Evolutionary conservation across 2,113 vertebrate genomes (phyloP).

Genomic region (Machaerirhynchus nigripectus): DNA sequence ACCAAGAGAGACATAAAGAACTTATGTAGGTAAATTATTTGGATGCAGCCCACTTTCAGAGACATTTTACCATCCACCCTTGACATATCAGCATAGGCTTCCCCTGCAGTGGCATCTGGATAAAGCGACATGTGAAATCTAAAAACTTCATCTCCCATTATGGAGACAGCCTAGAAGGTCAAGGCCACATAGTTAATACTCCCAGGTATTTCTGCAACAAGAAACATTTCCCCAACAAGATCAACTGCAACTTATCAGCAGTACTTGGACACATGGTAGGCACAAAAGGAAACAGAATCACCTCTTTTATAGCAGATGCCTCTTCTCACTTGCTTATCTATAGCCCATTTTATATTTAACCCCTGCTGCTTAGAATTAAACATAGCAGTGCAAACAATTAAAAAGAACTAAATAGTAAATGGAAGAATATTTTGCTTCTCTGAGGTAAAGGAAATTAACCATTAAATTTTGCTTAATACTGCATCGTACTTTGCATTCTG

Average conservation of each 20-base stretch:
- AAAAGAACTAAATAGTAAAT: not conserved
- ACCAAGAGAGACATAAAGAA: slow-evolving; percentile 94
- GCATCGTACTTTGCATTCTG: accelerated
- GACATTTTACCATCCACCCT: slow-evolving; percentile 85
- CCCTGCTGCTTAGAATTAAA: not conserved
- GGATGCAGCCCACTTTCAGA: slow-evolving; percentile 92
- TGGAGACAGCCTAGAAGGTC: slow-evolving; percentile 85
- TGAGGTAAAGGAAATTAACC: not conserved
- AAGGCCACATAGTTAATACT: not conserved
- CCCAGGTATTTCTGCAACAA: not conserved
- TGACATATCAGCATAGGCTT: slow-evolving; percentile 83
- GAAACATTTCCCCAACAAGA: not conserved
- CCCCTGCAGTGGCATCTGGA: slow-evolving; percentile 85
- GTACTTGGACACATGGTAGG: not conserved
- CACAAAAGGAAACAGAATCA: not conserved
- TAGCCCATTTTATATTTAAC: not conserved
- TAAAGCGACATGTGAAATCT: slow-evolving; percentile 87
- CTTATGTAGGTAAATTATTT: slow-evolving; percentile 91
- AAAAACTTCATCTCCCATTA: slow-evolving; percentile 94
- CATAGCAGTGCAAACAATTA: not conserved
- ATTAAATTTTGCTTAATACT: not conserved
- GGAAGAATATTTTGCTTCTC: not conserved
- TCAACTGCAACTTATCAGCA: not conserved
- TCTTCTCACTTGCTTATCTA: not conserved
- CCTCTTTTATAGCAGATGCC: not conserved